Percentiles rank a stretch among this genome's conserved stretches.
phyloP scores from a whole-genome alignment of 2,888 invertebrate genomes.

The Eristalinus aeneus region DNA sequence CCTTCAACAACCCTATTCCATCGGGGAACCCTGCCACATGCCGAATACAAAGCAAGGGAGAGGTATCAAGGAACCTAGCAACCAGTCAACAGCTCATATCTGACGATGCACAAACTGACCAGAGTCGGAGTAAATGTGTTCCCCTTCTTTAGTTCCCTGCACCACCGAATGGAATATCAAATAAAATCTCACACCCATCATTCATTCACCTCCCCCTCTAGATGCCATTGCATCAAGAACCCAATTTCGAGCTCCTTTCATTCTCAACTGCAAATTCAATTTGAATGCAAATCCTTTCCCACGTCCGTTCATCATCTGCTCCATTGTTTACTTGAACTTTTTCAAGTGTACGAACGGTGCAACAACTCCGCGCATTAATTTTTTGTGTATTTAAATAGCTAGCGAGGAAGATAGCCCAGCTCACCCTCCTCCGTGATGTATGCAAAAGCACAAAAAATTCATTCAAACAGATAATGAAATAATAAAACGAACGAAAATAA shows the following conservation, averaged over 20 bases:
- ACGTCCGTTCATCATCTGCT: background rate
- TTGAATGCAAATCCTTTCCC: conserved; percentile 53
- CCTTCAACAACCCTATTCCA: background rate
- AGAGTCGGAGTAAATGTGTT: conserved; percentile 7
- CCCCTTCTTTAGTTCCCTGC: conserved; percentile 7
- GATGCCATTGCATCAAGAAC: conserved; percentile 2
- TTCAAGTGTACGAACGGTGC: conserved; percentile 28
- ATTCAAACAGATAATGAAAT: conserved; percentile 49
- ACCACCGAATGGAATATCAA: conserved; percentile 26
- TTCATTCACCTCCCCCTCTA: background rate
- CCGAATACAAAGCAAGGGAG: background rate
- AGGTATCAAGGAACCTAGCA: background rate
- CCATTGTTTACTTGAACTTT: conserved; percentile 7
- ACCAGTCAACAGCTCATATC: background rate
- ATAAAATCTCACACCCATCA: conserved; percentile 17
- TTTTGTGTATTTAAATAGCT: conserved; percentile 36
- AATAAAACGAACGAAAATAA: conserved; percentile 56
- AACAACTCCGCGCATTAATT: conserved; percentile 61
- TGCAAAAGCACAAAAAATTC: background rate
- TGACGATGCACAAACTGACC: conserved; percentile 1
- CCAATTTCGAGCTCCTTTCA: conserved; percentile 26
- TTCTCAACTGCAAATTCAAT: conserved; percentile 48
- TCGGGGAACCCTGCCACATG: background rate
- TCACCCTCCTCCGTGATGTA: background rate
- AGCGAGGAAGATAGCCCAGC: conserved; percentile 18